Conservation (phyloP, 2,113 vertebrate species). For the Helogale parvula region DNA sequence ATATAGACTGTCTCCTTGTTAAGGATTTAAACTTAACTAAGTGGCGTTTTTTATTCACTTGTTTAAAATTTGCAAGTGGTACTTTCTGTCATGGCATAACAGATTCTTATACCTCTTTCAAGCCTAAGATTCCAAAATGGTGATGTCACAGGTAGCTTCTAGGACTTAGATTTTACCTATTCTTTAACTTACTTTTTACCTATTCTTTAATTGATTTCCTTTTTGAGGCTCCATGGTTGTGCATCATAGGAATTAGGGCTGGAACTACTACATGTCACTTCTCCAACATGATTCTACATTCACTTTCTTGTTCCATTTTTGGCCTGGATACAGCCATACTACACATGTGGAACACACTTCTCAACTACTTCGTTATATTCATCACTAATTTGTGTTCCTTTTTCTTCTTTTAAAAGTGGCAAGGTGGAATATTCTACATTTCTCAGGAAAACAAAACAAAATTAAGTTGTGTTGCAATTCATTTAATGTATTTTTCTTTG, state of each 20-base stretch:
- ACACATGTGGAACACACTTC: conserved; percentile 29
- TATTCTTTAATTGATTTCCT: not conserved
- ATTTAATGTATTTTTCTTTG: not conserved
- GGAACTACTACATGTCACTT: not conserved
- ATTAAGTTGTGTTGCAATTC: not conserved
- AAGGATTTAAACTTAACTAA: conserved; percentile 39
- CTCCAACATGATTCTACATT: not conserved
- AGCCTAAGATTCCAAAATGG: not conserved
- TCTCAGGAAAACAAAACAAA: conserved; percentile 5
- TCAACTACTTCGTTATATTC: conserved; percentile 4
- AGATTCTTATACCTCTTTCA: not conserved
- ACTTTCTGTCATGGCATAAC: not conserved
- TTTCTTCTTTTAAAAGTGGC: conserved; percentile 21
- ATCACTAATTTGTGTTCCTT: conserved; percentile 5
- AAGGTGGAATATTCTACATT: not conserved
- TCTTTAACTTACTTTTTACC: not conserved
- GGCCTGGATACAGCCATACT: not conserved
- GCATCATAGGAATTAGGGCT: not conserved
- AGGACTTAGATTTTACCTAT: not conserved
- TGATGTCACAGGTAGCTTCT: not conserved
- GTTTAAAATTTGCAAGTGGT: conserved; percentile 33
- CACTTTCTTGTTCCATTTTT: not conserved
- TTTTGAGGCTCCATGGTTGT: not conserved
- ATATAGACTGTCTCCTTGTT: not conserved
- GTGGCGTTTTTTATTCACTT: not conserved